Percentiles rank a stretch among this genome's conserved stretches.
Evolutionary conservation across 2,888 invertebrate species (phyloP).

Genomic region (Magallana nippona): DNA sequence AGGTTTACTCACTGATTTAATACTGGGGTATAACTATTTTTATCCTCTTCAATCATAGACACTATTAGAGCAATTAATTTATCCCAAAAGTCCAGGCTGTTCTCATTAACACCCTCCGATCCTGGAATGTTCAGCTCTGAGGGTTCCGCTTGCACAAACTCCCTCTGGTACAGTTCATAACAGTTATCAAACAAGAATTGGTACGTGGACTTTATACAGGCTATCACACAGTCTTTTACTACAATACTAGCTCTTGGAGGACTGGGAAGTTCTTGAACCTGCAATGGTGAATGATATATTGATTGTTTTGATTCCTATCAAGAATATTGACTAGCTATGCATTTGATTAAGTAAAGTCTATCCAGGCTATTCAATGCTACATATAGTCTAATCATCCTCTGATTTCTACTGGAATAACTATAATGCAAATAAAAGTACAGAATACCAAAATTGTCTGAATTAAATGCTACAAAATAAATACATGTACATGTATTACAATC

Average conservation of each 20-base stretch:
- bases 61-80: constrained; percentile 97
- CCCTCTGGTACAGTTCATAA: constrained; percentile 92
- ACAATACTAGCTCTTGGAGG: constrained; percentile 99
- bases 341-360: too few relatives aligned
- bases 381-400: too few relatives aligned
- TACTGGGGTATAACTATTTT: constrained; percentile 97
- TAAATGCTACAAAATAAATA: too few relatives aligned
- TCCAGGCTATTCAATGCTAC: too few relatives aligned
- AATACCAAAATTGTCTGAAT: too few relatives aligned
- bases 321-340: too few relatives aligned
- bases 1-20: constrained; percentile 88
- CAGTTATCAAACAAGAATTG: constrained; percentile 99
- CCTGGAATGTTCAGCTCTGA: constrained; percentile 65
- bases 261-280: constrained; percentile 98
- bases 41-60: constrained; percentile 99
- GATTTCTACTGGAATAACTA: too few relatives aligned
- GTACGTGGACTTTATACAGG: constrained; percentile 98
- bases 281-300: constrained; percentile 45
- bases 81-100: constrained; percentile 98
- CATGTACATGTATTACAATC: too few relatives aligned
- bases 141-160: constrained; percentile 77
- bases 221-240: constrained; percentile 99
- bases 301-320: neutral
- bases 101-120: constrained; percentile 85
- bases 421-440: too few relatives aligned